Percentiles rank a stretch among this genome's conserved stretches.
Evolutionary conservation across 2,113 vertebrate genomes (phyloP).

Genomic region (Montifringilla adamsi): DNA sequence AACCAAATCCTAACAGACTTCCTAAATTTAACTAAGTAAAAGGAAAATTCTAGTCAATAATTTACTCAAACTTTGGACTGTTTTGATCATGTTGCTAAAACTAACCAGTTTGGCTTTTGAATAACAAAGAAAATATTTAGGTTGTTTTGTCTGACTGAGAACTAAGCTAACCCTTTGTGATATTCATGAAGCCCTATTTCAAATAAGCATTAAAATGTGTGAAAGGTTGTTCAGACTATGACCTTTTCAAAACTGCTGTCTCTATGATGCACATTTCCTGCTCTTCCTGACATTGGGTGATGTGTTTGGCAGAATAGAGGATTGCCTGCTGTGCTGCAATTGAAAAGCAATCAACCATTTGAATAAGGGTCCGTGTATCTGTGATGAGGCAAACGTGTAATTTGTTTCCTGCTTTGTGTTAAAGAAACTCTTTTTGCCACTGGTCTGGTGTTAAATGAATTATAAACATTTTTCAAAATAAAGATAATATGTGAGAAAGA

Average conservation of each 20-base stretch:
- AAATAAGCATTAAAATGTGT: not conserved
- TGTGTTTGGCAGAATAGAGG: not conserved
- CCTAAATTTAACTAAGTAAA: not conserved
- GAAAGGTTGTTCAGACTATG: not conserved
- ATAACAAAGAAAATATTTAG: not conserved
- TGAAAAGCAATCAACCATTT: constrained; percentile 20
- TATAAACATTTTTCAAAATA: not conserved
- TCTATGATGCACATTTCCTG: not conserved
- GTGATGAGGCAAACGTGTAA: not conserved
- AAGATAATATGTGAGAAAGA: not conserved
- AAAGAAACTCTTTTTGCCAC: not conserved
- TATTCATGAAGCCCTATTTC: not conserved
- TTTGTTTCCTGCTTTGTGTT: not conserved
- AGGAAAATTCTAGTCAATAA: not conserved
- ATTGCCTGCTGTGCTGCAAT: not conserved
- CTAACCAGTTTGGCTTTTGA: not conserved
- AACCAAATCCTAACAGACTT: not conserved
- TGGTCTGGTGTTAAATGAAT: not conserved
- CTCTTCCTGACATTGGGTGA: not conserved
- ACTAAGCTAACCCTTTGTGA: not conserved
- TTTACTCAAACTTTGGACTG: not conserved
- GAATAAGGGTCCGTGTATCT: not conserved
- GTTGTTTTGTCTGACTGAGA: not conserved
- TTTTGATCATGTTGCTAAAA: not conserved
- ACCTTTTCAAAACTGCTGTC: constrained; percentile 21